phyloP scores from a whole-genome alignment of 2,797 vertebrate species.

The Myotis planiceps region DNA sequence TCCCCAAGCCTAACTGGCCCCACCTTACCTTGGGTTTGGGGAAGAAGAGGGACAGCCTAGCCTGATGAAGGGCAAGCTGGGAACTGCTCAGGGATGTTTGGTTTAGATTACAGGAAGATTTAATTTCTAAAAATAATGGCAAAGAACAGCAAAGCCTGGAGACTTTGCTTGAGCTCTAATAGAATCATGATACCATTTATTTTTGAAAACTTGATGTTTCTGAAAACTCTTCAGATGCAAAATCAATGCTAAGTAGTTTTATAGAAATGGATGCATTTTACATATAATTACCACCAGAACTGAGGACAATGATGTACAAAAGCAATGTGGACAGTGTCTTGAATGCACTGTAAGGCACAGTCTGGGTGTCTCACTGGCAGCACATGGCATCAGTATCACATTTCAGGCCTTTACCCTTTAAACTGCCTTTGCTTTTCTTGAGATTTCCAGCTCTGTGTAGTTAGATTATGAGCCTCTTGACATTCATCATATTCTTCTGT shows the following conservation, averaged over 20 bases:
- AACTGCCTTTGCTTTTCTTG: background rate
- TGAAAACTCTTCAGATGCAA: constrained; percentile 66
- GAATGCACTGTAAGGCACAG: background rate
- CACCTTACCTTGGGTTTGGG: background rate
- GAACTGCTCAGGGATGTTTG: background rate
- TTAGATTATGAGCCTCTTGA: background rate
- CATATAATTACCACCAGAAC: constrained; percentile 15
- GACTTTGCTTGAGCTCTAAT: constrained; percentile 59
- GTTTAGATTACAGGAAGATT: constrained; percentile 65
- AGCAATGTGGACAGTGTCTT: background rate
- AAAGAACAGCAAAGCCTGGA: constrained; percentile 37
- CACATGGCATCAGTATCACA: background rate
- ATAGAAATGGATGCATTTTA: constrained; percentile 43
- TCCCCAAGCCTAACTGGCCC: background rate
- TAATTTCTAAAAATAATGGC: constrained; percentile 71
- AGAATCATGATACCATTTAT: constrained; percentile 61
- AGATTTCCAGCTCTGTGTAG: background rate
- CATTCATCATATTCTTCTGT: background rate
- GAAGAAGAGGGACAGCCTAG: background rate
- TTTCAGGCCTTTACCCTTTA: background rate
- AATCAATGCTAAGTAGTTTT: constrained; percentile 75
- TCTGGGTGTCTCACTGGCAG: background rate
- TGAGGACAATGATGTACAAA: background rate
- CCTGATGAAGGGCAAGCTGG: background rate
- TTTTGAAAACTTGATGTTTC: constrained; percentile 60